These are phyloP conservation scores for Anadara kagoshimensis DNA, from an alignment of 1,140 invertebrate species.

Conservation along the genomic window DNA sequence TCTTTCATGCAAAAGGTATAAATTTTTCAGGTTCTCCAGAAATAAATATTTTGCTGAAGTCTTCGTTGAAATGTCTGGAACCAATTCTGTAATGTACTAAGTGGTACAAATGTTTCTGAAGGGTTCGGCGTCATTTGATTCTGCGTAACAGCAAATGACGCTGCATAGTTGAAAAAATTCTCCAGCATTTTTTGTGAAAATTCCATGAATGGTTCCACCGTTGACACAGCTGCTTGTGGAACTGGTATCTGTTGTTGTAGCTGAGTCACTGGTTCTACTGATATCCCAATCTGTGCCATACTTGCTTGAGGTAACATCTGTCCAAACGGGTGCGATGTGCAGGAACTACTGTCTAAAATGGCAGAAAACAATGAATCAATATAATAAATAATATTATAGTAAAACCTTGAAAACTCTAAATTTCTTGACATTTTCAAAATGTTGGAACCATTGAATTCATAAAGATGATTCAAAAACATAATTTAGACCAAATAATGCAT, in stretches of 20 bases:
- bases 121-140: slow-evolving; percentile 84
- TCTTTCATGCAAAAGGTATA: no score
- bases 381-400: no score
- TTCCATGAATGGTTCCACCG: slow-evolving; percentile 82
- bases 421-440: background rate
- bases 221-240: slow-evolving; percentile 70
- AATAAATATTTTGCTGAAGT: slow-evolving; percentile 93
- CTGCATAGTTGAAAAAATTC: slow-evolving; percentile 93
- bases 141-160: slow-evolving; percentile 90
- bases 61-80: slow-evolving; percentile 93
- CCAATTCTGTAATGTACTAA: slow-evolving; percentile 92
- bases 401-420: no score
- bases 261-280: slow-evolving; percentile 85
- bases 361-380: no score
- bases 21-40: slow-evolving; percentile 83
- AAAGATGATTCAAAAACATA: no score
- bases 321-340: slow-evolving; percentile 14
- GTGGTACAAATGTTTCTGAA: slow-evolving; percentile 87
- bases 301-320: slow-evolving; percentile 76
- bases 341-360: no score
- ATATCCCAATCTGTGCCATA: slow-evolving; percentile 95
- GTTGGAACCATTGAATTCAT: background rate
- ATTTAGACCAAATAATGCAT: no score
- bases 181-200: slow-evolving; percentile 95
- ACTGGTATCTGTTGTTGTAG: slow-evolving; percentile 77